phyloP scores from a whole-genome alignment of 2,113 vertebrate genomes.

The Cranoglanis bouderius region DNA sequence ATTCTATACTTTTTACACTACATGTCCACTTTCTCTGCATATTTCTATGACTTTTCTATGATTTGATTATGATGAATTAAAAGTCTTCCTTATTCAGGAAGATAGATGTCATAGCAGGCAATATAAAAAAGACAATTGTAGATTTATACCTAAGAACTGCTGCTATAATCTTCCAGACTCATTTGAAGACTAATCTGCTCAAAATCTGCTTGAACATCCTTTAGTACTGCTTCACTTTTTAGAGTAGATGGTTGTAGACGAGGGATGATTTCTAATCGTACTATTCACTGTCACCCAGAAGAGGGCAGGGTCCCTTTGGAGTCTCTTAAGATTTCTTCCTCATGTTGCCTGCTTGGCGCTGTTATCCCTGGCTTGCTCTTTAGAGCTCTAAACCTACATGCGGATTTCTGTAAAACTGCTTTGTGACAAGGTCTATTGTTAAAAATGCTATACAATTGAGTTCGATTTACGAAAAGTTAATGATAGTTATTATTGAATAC shows the following conservation, averaged over 20 bases:
- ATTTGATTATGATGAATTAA: not conserved
- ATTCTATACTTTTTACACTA: not conserved
- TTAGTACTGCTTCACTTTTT: not conserved
- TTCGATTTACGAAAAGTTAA: not conserved
- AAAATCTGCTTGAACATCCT: not conserved
- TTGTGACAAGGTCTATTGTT: not conserved
- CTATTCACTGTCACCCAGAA: not conserved
- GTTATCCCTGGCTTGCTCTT: not conserved
- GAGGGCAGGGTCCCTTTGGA: not conserved
- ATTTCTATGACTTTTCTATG: not conserved
- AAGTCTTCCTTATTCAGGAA: not conserved
- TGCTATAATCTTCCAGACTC: not conserved
- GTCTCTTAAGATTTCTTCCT: not conserved
- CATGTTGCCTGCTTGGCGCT: not conserved
- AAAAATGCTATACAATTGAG: not conserved
- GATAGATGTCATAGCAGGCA: not conserved
- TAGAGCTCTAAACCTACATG: not conserved
- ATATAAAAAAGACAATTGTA: not conserved
- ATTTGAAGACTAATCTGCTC: too few relatives aligned
- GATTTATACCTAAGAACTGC: not conserved
- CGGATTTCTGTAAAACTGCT: not conserved
- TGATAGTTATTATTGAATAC: not conserved
- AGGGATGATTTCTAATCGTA: not conserved
- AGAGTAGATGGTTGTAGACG: not conserved
- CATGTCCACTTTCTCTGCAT: not conserved